A percentile compares a stretch with the other conserved stretches of the same genome.
Conservation (phyloP, 2,888 invertebrate species). For the Parochlus steinenii region DNA sequence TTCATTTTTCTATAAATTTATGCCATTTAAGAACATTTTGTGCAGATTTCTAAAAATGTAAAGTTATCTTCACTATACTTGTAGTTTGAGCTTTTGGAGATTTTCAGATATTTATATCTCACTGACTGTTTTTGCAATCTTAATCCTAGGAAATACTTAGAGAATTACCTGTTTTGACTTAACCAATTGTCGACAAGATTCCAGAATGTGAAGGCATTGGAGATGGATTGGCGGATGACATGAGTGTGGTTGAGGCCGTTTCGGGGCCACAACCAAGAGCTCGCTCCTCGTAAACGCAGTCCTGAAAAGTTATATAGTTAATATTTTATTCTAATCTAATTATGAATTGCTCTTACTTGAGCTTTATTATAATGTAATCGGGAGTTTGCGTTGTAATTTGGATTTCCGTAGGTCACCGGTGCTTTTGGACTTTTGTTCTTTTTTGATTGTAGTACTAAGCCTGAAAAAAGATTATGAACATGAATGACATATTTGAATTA, state of each 20-base stretch:
- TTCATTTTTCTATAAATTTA: neutral
- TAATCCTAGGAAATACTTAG: neutral
- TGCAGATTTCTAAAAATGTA: neutral
- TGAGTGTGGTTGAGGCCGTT: conserved; percentile 23
- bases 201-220: conserved; percentile 28
- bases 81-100: neutral
- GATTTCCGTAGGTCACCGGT: conserved; percentile 70
- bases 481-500: conserved; percentile 1
- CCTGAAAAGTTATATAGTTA: conserved; percentile 17
- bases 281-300: conserved; percentile 28
- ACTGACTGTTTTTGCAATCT: neutral
- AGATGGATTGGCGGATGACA: conserved; percentile 25
- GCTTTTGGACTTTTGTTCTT: conserved; percentile 34
- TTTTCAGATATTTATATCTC: neutral
- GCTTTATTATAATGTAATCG: conserved; percentile 44
- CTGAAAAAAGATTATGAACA: conserved; percentile 20
- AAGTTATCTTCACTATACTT: neutral
- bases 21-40: conserved; percentile 2
- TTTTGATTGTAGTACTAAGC: conserved; percentile 31
- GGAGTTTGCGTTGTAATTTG: conserved; percentile 60
- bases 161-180: conserved; percentile 1
- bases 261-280: conserved; percentile 24
- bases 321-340: conserved; percentile 1
- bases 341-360: conserved; percentile 10
- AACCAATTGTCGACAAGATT: conserved; percentile 14